Percentiles rank a stretch among this genome's conserved stretches.
Conservation (phyloP, 2,797 vertebrate genomes). For the Prunella strophiata region DNA sequence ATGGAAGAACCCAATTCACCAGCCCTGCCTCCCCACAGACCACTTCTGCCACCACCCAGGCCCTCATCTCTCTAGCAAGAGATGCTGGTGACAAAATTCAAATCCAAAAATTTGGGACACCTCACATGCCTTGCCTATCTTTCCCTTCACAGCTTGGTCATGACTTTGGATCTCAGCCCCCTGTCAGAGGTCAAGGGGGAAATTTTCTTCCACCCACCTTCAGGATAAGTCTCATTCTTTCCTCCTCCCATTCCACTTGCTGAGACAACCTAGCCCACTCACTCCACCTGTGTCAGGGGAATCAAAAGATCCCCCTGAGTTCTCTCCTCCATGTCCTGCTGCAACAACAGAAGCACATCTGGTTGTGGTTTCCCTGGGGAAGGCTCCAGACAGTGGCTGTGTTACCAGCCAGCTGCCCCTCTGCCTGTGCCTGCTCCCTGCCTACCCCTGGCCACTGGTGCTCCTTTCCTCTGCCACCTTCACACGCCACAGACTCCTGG, state of each 20-base stretch:
- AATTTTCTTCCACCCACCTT: background rate
- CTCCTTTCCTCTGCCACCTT: background rate
- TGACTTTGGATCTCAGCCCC: background rate
- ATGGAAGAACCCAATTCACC: background rate
- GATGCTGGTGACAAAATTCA: background rate
- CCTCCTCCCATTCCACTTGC: background rate
- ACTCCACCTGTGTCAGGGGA: background rate
- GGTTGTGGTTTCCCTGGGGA: slow-evolving; percentile 29
- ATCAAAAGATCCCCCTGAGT: background rate
- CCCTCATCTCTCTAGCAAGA: background rate
- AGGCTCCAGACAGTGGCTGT: background rate
- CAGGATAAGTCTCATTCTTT: background rate
- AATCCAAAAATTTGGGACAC: background rate
- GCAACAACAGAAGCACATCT: background rate
- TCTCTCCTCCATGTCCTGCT: background rate
- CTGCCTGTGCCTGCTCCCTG: background rate
- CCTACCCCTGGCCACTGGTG: background rate
- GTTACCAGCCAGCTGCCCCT: background rate
- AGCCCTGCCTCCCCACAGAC: background rate
- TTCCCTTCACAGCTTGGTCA: background rate
- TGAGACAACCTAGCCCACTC: background rate
- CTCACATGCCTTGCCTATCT: background rate
- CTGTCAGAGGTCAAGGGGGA: background rate
- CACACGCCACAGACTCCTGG: accelerated
- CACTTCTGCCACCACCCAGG: background rate